Base-by-base conservation (phyloP, 2,888 invertebrate species). In the Catocala nupta region DNA sequence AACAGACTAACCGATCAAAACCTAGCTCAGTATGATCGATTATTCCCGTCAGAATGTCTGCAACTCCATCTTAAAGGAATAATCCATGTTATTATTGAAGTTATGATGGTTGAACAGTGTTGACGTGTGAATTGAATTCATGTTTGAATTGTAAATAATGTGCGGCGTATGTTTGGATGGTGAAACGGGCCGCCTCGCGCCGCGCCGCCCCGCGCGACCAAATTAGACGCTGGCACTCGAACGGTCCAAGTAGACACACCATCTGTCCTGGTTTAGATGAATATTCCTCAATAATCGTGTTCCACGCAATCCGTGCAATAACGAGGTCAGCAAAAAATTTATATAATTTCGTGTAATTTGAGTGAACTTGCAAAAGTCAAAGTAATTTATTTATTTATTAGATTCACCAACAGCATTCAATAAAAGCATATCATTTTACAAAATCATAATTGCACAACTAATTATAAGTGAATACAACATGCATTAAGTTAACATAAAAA, bases 151-250 rank as follows among this genome's bases (percentile, higher is more conserved):
- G 81, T 81, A 78, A 81, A 81, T 81, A 78, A 77, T 72, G 73
- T 69, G 59, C 43, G 70, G 67, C 66, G 78, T 70, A 65, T 73
- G 75, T 71, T 71, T 72, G 76, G 76, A 85, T 88, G 88, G 83
- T 72, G 89, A 89, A 89, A 89, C 85, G 76, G 70, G 72, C 71
- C 71, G 73, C 71, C 72, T 69, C 70, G 72, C 71, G 80, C 80
- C 59, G 75, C 66, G 64, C 77, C 78, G 71, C 76, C 8, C 36
- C 36, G 36, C 8, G 36, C 72, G 80, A 85, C 90, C 69, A 80
- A 91, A 83, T 89, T 91, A 91, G 91, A 90, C 69, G 74, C 87
- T 90, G 91, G 91, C 91, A 89, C 80, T 73, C 82, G 71, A 76
- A 75, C 78, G 76, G 68, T 79, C 81, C 80, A 71, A 78, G 64